Conservation (phyloP, 2,113 vertebrate genomes). For the Antidorcas marsupialis region DNA sequence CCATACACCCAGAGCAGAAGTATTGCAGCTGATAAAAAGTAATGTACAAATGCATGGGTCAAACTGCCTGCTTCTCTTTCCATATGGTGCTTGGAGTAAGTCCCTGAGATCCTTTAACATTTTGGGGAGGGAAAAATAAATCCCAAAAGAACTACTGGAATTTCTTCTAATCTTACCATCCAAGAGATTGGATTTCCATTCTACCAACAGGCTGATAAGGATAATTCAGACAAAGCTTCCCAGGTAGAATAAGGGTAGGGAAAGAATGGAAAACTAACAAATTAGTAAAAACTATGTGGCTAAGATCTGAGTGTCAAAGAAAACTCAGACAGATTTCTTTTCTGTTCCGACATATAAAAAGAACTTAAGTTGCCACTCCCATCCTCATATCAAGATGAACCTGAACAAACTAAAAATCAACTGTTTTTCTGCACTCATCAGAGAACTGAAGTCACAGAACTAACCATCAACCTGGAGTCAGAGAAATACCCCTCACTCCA, state of each 20-base stretch:
- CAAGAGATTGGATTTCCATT: not conserved
- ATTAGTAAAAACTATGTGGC: not conserved
- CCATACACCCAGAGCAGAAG: not conserved
- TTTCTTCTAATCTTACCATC: not conserved
- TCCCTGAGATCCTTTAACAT: not conserved
- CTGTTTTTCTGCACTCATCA: not conserved
- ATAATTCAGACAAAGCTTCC: not conserved
- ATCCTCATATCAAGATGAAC: not conserved
- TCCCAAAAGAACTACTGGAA: not conserved
- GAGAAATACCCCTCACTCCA: not conserved
- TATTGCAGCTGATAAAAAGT: not conserved
- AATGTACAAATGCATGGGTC: not conserved
- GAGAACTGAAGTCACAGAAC: not conserved
- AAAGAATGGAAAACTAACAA: not conserved
- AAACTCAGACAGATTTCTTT: not conserved
- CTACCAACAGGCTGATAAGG: not conserved
- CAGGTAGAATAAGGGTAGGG: not conserved
- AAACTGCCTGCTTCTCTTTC: not conserved
- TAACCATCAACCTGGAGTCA: not conserved
- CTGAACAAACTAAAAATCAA: not conserved
- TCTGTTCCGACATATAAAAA: not conserved
- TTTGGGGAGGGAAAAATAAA: not conserved
- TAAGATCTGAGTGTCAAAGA: not conserved
- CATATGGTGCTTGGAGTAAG: not conserved
- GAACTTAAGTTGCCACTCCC: not conserved